Conservation (phyloP, 2,113 vertebrate species). For the Chrysochloris asiatica region DNA sequence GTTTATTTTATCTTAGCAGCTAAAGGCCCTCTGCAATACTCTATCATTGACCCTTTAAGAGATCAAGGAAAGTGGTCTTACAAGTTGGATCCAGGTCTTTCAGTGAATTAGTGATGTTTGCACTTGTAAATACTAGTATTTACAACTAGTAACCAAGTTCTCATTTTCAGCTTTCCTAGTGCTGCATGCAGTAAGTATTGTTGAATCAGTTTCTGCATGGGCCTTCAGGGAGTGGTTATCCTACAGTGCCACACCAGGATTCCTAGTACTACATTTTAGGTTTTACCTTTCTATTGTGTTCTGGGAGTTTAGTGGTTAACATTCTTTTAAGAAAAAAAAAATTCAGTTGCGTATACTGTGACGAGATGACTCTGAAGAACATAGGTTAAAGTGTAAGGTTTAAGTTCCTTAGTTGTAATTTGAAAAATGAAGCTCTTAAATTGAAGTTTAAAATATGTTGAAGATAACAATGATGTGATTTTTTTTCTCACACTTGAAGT, state of each 20-base stretch:
- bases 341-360: not conserved
- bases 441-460: no score
- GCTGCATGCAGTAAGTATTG: no score
- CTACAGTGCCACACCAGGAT: no score
- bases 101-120: not conserved
- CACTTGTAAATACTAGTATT: no score
- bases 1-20: constrained; percentile 52
- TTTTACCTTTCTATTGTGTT: not conserved
- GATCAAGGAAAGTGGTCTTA: constrained; percentile 45
- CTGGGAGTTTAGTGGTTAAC: no score
- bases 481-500: no score
- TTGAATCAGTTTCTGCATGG: no score
- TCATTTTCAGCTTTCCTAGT: no score
- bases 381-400: not conserved
- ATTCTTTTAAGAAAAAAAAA: not conserved
- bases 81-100: constrained; percentile 54
- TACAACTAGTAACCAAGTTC: no score
- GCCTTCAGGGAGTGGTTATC: no score
- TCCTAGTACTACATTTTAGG: not conserved
- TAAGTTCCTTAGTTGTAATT: no score
- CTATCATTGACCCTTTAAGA: constrained; percentile 39
- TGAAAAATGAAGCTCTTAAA: not conserved
- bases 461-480: no score
- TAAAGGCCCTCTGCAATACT: constrained; percentile 35
- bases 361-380: not conserved